Percentiles rank a stretch among this genome's conserved stretches.
These are phyloP conservation scores for Mercenaria mercenaria DNA, from an alignment of 1,140 invertebrate species.

Conservation along the genomic window DNA sequence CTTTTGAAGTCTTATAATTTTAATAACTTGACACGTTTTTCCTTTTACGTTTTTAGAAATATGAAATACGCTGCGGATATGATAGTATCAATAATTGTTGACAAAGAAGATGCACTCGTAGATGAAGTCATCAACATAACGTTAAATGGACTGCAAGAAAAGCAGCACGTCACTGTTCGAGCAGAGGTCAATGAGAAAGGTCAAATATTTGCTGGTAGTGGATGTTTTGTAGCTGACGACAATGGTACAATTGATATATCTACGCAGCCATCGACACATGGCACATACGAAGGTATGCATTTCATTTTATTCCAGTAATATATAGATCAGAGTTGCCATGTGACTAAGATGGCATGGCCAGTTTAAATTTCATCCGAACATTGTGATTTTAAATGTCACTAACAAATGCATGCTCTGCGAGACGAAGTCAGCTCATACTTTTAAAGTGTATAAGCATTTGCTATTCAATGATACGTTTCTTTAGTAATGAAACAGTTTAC, in stretches of 20 bases:
- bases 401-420: no score
- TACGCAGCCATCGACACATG: background rate
- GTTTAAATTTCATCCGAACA: background rate
- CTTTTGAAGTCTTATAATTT: no score
- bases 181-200: constrained; percentile 36
- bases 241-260: constrained; percentile 21
- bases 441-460: no score
- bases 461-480: no score
- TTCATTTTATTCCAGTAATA: background rate
- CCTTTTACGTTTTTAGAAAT: no score
- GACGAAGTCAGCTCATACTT: no score
- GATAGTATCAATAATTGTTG: background rate
- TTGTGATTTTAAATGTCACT: no score
- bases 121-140: constrained; percentile 46
- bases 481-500: no score
- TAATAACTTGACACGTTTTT: no score
- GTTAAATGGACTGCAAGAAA: background rate
- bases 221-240: constrained; percentile 40
- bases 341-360: background rate
- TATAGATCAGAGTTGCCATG: background rate
- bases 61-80: no score
- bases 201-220: constrained; percentile 39
- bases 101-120: constrained; percentile 44
- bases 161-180: constrained; percentile 33
- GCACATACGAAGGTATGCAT: constrained; percentile 53